Conservation (phyloP, 2,888 invertebrate species). For the Dasysyrphus albostriatus region DNA sequence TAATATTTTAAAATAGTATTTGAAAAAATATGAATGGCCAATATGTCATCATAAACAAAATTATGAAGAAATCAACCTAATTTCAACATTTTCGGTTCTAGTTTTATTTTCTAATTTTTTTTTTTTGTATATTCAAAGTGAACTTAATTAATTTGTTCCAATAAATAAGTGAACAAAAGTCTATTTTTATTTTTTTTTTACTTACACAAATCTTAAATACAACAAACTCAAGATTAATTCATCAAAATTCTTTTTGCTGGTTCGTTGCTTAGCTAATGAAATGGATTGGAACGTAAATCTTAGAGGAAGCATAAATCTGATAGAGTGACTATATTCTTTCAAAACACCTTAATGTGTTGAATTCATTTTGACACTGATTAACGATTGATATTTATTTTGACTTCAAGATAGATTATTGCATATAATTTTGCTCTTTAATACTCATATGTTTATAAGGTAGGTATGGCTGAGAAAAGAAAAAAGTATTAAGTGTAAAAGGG, state of each 20-base stretch:
- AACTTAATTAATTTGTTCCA: too few species aligned
- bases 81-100: too few species aligned
- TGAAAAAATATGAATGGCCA: too few species aligned
- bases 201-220: background rate
- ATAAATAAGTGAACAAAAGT: too few species aligned
- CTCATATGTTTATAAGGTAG: background rate
- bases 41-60: too few species aligned
- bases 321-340: background rate
- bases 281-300: constrained; percentile 34
- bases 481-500: background rate
- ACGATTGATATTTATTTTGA: background rate
- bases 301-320: background rate
- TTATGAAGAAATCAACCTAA: too few species aligned
- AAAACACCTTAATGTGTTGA: background rate
- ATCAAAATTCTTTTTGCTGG: constrained; percentile 37
- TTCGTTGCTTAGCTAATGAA: constrained; percentile 3
- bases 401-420: constrained; percentile 3
- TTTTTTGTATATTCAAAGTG: too few species aligned
- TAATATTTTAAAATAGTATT: too few species aligned
- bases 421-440: background rate
- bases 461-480: background rate
- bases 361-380: constrained; percentile 18
- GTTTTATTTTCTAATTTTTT: too few species aligned
- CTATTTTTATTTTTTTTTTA: background rate
- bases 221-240: constrained; percentile 26